Evolutionary conservation across 2,113 vertebrate genomes (phyloP).

Genomic region (Calyptommatus sinebrachiatus): DNA sequence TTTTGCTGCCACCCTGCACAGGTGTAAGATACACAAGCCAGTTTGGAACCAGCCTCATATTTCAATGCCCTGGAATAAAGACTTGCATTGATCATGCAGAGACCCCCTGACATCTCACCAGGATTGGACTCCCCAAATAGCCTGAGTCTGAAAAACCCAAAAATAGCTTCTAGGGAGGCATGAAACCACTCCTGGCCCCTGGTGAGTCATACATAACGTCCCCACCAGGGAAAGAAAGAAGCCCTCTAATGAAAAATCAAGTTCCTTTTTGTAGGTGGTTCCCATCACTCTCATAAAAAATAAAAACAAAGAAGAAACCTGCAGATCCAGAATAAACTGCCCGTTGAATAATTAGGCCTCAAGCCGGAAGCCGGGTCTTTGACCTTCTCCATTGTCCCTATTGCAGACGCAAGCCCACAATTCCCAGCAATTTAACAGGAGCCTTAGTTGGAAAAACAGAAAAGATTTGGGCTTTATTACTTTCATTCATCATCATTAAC

Average conservation of each 20-base stretch:
- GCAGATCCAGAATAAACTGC: conserved; percentile 50
- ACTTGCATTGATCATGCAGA: conserved; percentile 40
- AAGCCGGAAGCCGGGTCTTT: conserved; percentile 65
- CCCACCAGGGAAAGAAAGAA: conserved; percentile 38
- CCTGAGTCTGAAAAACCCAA: background rate
- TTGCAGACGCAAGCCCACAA: conserved; percentile 65
- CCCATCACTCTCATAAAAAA: conserved; percentile 32
- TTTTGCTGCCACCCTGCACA: background rate
- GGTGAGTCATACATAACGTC: conserved; percentile 37
- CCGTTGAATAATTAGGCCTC: conserved; percentile 62
- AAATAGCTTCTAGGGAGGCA: conserved; percentile 33
- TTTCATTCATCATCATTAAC: conserved; percentile 76
- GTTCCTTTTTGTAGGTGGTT: conserved; percentile 55
- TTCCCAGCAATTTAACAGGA: conserved; percentile 71
- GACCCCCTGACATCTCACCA: conserved; percentile 29
- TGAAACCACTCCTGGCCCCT: conserved; percentile 20
- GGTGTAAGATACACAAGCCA: conserved; percentile 13
- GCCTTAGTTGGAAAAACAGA: conserved; percentile 64
- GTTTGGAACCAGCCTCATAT: conserved; percentile 32
- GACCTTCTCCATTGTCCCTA: conserved; percentile 67
- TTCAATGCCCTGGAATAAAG: conserved; percentile 38
- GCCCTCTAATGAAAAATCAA: conserved; percentile 49
- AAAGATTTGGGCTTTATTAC: conserved; percentile 72
- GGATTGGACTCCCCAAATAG: background rate
- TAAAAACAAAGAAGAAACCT: conserved; percentile 13